Percentiles rank a stretch among this genome's conserved stretches.
phyloP scores from a whole-genome alignment of 2,113 vertebrate genomes.

The Tychaedon coryphoeus region DNA sequence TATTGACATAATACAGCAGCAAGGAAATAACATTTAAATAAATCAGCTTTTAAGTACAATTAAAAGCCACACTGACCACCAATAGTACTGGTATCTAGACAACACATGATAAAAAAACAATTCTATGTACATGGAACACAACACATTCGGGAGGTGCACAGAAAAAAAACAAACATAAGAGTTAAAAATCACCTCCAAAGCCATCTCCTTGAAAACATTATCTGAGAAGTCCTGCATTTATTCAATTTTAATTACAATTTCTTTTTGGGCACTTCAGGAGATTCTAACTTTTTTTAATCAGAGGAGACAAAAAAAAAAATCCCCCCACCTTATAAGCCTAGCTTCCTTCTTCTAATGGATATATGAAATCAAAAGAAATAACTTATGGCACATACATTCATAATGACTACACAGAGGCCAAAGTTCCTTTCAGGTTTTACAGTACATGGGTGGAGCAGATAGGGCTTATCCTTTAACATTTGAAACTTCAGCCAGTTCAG shows the following conservation, averaged over 20 bases:
- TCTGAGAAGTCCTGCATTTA: background rate
- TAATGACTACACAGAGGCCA: background rate
- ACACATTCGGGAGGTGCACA: background rate
- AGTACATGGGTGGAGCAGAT: background rate
- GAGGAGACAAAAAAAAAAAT: background rate
- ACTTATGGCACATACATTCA: rapidly evolving
- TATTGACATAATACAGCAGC: background rate
- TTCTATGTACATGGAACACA: background rate
- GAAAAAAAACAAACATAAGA: background rate
- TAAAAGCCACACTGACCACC: background rate
- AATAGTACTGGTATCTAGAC: background rate
- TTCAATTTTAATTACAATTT: background rate
- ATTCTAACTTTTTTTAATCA: background rate
- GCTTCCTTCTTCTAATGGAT: background rate
- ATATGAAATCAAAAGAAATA: background rate
- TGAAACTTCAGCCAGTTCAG: background rate
- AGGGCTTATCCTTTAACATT: background rate
- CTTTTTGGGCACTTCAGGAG: background rate
- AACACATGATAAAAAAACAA: background rate
- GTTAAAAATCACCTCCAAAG: background rate
- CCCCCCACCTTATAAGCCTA: background rate
- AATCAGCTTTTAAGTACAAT: background rate
- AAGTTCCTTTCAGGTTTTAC: background rate
- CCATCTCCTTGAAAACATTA: background rate
- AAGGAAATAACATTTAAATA: background rate